Conservation (phyloP, 2,113 vertebrate genomes). For the human region DNA sequence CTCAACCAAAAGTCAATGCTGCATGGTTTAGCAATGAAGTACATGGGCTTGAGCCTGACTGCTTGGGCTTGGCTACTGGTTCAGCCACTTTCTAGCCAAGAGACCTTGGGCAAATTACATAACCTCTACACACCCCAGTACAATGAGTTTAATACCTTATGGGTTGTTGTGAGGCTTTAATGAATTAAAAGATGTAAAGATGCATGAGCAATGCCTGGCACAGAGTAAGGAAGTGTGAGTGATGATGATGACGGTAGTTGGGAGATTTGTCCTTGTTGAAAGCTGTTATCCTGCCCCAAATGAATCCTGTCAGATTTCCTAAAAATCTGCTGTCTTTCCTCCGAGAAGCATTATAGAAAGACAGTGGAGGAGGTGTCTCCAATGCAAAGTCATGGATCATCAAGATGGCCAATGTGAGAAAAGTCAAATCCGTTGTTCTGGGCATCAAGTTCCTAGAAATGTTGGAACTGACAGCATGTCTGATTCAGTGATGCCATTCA, state of each 20-base stretch:
- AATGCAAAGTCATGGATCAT: conserved; percentile 28
- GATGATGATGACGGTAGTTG: not conserved
- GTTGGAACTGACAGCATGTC: conserved; percentile 86
- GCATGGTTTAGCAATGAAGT: not conserved
- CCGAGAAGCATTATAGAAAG: not conserved
- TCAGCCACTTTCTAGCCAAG: not conserved
- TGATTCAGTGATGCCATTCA: conserved; percentile 83
- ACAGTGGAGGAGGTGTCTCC: not conserved
- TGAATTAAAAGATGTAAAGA: conserved; percentile 12
- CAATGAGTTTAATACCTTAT: not conserved
- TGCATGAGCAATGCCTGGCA: not conserved
- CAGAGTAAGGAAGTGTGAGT: not conserved
- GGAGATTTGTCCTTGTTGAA: conserved; percentile 22
- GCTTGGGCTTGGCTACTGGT: not conserved
- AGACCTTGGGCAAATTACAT: not conserved
- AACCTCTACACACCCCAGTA: not conserved
- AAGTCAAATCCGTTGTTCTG: conserved; percentile 72
- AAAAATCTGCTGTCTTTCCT: not conserved
- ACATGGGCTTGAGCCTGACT: not conserved
- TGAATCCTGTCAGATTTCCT: conserved; percentile 42
- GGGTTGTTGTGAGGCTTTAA: not conserved
- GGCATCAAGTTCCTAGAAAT: conserved; percentile 83
- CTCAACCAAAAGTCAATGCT: not conserved
- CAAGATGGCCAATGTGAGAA: conserved; percentile 69
- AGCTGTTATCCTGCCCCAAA: conserved; percentile 29